Base-by-base conservation (phyloP, 2,888 invertebrate genomes). In the Leuctra nigra region DNA sequence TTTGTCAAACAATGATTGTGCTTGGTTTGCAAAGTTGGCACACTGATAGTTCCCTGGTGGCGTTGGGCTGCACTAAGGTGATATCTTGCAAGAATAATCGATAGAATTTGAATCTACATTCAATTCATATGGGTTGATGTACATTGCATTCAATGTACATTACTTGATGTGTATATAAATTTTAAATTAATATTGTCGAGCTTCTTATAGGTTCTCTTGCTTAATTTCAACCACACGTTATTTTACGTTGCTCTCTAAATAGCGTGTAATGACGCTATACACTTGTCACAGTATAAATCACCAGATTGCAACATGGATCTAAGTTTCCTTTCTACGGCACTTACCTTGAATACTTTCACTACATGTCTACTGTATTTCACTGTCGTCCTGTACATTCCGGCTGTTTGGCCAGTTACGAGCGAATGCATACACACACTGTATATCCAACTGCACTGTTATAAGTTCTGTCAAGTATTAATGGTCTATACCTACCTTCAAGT, bases 261-360 rank as follows among this genome's bases (percentile, higher is more conserved):
- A 56, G 33, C 48, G 48, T 47, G 24, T 48, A 48, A 48, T 29
- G 25, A 22, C 18, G 18, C 20, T 20, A 38, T 33, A 14, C 20
- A 14, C 20, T 41, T 11, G 20, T 20, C 41, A 41, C 41, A 41
- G 41, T 29, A 55, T 60, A 57, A 68, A 63, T 69, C 68, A 44
- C 23, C 70, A 68, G 55, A 56, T 58, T 50, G 41, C 38, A 48
- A 56, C 54, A 54, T 57, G 59, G 61, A 71, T 76, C 33, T 79
- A 69, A 79, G 77, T 79, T 80, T 72, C 72, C 72, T 79, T 80
- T 79, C 74, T 80, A 79, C 79, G 80, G 80, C 80, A 80, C 79
- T 69, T 71, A 71, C 72, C 72, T 73, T 61, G 56, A 56, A 57
- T 59, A 59, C 59, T 59, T 58, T 60, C 56, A 55, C 46, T 61